Percentiles rank a stretch among this genome's conserved stretches.
Conservation (phyloP, 1,140 invertebrate species). For the Dreissena rostriformis region DNA sequence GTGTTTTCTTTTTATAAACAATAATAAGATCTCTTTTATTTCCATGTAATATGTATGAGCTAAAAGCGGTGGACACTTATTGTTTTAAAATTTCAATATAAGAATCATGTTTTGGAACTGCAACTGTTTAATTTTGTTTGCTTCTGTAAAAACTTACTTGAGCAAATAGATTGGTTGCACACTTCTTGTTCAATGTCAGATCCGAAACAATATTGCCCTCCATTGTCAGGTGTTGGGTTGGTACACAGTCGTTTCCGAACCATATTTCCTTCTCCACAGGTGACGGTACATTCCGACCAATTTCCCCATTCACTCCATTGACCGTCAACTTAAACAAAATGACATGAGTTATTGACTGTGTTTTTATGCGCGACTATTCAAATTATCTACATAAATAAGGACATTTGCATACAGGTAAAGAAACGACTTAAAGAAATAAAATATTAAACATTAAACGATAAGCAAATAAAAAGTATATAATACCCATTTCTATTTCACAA, state of each 20-base stretch:
- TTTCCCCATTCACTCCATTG: conserved; percentile 67
- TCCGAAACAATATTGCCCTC: conserved; percentile 71
- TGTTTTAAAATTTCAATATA: too few relatives aligned
- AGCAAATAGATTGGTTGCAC: conserved; percentile 70
- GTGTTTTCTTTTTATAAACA: too few relatives aligned
- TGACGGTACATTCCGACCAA: conserved; percentile 66
- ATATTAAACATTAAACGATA: too few relatives aligned
- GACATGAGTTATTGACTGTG: neutral
- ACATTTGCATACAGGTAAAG: too few relatives aligned
- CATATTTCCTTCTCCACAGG: conserved; percentile 66
- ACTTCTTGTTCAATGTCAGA: conserved; percentile 30
- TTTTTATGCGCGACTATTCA: neutral
- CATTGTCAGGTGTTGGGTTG: conserved; percentile 69
- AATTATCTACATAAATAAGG: neutral
- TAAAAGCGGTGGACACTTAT: too few relatives aligned
- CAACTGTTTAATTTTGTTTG: too few relatives aligned
- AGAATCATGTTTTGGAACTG: too few relatives aligned
- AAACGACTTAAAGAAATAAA: too few relatives aligned
- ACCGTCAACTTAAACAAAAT: conserved; percentile 67
- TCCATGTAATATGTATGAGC: too few relatives aligned
- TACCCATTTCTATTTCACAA: too few relatives aligned
- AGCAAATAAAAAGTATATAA: too few relatives aligned
- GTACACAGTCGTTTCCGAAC: conserved; percentile 64
- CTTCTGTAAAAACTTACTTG: conserved; percentile 61
- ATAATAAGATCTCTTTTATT: too few relatives aligned